Evolutionary conservation across 2,113 vertebrate genomes (phyloP).

Genomic region (Hippocampus comes): DNA sequence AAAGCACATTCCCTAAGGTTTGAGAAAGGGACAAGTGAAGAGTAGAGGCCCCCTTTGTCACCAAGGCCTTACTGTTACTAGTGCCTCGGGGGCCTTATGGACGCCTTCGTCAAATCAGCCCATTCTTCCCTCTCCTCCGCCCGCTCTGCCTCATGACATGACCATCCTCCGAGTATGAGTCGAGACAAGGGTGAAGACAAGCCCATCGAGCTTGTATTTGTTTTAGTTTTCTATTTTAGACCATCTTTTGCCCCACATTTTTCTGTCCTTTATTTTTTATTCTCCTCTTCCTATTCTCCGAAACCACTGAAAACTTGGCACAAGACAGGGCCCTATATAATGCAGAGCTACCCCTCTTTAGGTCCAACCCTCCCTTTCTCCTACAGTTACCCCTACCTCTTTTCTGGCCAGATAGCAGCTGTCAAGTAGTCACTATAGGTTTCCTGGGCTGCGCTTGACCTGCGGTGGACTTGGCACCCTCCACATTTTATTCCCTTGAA

Average conservation of each 20-base stretch:
- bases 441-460: constrained; percentile 47
- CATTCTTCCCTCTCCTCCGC: constrained; percentile 38
- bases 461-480: constrained; percentile 44
- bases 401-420: constrained; percentile 52
- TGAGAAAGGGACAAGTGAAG: constrained; percentile 38
- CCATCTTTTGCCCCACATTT: background rate
- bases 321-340: constrained; percentile 44
- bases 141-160: constrained; percentile 40
- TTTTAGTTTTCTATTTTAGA: constrained; percentile 4
- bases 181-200: constrained; percentile 62
- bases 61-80: constrained; percentile 47
- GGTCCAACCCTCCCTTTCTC: background rate
- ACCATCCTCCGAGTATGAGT: constrained; percentile 48
- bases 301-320: constrained; percentile 63
- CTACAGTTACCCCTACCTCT: constrained; percentile 25
- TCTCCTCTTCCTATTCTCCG: constrained; percentile 29
- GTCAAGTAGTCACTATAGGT: constrained; percentile 49
- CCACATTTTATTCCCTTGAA: constrained; percentile 33
- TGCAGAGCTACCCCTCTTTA: background rate
- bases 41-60: constrained; percentile 53
- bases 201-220: constrained; percentile 56
- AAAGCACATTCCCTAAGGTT: constrained; percentile 48
- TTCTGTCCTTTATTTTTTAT: background rate
- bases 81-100: constrained; percentile 55
- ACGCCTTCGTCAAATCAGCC: constrained; percentile 58